These are phyloP conservation scores for Bombus superbus DNA, from an alignment of 1,140 invertebrate genomes.

Conservation along the genomic window DNA sequence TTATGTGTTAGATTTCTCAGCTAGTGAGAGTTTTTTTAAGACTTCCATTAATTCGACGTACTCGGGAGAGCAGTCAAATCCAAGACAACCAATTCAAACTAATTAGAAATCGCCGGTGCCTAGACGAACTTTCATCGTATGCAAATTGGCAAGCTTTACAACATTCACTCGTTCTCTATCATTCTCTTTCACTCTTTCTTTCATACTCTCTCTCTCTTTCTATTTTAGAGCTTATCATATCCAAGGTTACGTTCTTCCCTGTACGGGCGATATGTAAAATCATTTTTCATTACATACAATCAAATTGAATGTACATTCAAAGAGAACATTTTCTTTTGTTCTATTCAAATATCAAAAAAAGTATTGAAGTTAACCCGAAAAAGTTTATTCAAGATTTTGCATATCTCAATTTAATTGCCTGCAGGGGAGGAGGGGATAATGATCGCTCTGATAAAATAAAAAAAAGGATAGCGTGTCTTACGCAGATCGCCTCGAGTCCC, in stretches of 20 bases:
- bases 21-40: slow-evolving; percentile 1
- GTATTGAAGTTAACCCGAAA: not conserved
- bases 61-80: slow-evolving; percentile 72
- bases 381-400: slow-evolving; percentile 61
- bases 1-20: slow-evolving; percentile 22
- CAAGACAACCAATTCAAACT: slow-evolving; percentile 71
- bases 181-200: slow-evolving; percentile 18
- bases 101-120: slow-evolving; percentile 36
- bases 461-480: slow-evolving; percentile 82
- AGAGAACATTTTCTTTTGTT: not conserved
- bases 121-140: slow-evolving; percentile 48
- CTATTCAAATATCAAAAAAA: not conserved
- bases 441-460: slow-evolving; percentile 78
- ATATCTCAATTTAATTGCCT: slow-evolving; percentile 70
- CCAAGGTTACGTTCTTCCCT: slow-evolving; percentile 70
- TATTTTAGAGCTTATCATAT: slow-evolving; percentile 70
- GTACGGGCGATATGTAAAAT: slow-evolving; percentile 71
- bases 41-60: slow-evolving; percentile 58
- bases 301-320: slow-evolving; percentile 6
- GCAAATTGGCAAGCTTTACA: slow-evolving; percentile 50
- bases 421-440: slow-evolving; percentile 71
- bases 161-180: slow-evolving; percentile 41
- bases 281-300: slow-evolving; percentile 5
- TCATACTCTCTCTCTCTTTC: slow-evolving; percentile 30
- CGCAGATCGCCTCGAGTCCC: slow-evolving; percentile 83